A percentile compares a stretch with the other conserved stretches of the same genome.
Evolutionary conservation across 2,888 invertebrate genomes (phyloP).

Genomic region (Ypsolopha scabrella): DNA sequence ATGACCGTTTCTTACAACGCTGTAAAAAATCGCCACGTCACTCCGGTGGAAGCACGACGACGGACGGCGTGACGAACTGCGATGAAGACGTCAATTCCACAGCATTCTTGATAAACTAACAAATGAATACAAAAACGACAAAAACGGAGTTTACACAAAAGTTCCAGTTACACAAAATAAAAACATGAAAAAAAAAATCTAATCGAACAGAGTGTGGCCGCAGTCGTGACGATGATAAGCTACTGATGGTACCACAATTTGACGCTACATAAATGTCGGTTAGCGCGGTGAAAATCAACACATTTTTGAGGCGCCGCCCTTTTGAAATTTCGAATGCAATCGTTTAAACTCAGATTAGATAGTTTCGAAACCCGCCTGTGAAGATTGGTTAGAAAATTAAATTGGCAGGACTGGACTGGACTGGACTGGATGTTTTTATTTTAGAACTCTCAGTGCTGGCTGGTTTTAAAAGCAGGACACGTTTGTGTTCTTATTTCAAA

Average conservation of each 20-base stretch:
- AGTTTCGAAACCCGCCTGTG: background rate
- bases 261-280: slow-evolving; percentile 3
- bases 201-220: slow-evolving; percentile 3
- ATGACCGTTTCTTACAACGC: slow-evolving; percentile 20
- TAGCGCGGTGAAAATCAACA: background rate
- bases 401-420: too few relatives aligned
- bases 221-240: slow-evolving; percentile 3
- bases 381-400: too few relatives aligned
- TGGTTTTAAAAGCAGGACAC: background rate
- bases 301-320: background rate
- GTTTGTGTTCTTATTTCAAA: background rate
- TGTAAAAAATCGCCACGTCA: slow-evolving; percentile 58
- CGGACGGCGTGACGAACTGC: slow-evolving; percentile 52
- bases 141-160: too few relatives aligned
- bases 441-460: background rate
- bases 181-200: background rate
- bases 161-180: background rate
- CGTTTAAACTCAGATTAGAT: background rate
- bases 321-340: background rate
- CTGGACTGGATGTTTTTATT: too few relatives aligned
- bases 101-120: slow-evolving; percentile 60
- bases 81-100: slow-evolving; percentile 59
- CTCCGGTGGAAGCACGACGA: slow-evolving; percentile 24
- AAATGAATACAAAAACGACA: slow-evolving; percentile 38
- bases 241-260: slow-evolving; percentile 2